phyloP scores from a whole-genome alignment of 2,113 vertebrate genomes.

The Podarcis raffonei region DNA sequence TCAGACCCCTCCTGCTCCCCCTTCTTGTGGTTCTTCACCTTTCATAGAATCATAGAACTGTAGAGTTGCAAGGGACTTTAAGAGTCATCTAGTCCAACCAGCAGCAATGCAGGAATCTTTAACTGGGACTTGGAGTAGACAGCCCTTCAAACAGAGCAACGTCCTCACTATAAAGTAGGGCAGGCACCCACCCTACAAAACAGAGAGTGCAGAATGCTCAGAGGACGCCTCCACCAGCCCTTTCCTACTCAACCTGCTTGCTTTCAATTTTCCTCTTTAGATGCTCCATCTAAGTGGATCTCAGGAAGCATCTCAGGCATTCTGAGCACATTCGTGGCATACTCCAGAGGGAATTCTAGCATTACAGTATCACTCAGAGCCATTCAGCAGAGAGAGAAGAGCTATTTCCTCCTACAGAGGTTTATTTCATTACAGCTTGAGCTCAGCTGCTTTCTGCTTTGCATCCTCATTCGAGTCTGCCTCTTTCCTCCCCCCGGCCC shows the following conservation, averaged over 20 bases:
- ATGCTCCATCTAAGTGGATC: not conserved
- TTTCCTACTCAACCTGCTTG: not conserved
- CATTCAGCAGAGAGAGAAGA: slow-evolving; percentile 20
- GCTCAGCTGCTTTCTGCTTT: slow-evolving; percentile 10
- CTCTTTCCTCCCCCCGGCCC: not conserved
- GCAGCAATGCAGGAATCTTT: too few species aligned
- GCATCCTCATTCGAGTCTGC: not conserved
- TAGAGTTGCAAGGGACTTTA: too few species aligned
- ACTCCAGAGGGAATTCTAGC: not conserved
- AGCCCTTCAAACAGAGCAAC: too few species aligned
- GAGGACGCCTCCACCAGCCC: too few species aligned
- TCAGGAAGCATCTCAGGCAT: not conserved
- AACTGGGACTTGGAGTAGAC: too few species aligned
- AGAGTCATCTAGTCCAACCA: too few species aligned
- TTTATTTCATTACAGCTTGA: slow-evolving; percentile 2
- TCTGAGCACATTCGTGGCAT: not conserved
- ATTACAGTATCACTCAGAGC: not conserved
- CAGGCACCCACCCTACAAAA: too few species aligned
- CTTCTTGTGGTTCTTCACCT: too few species aligned
- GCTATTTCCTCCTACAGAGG: slow-evolving; percentile 1
- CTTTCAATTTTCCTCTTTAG: not conserved
- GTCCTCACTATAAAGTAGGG: too few species aligned
- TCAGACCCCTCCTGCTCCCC: too few species aligned
- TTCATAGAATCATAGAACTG: too few species aligned
- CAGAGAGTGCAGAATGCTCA: too few species aligned